phyloP scores from a whole-genome alignment of 2,113 vertebrate species.

The Leuciscus idus region DNA sequence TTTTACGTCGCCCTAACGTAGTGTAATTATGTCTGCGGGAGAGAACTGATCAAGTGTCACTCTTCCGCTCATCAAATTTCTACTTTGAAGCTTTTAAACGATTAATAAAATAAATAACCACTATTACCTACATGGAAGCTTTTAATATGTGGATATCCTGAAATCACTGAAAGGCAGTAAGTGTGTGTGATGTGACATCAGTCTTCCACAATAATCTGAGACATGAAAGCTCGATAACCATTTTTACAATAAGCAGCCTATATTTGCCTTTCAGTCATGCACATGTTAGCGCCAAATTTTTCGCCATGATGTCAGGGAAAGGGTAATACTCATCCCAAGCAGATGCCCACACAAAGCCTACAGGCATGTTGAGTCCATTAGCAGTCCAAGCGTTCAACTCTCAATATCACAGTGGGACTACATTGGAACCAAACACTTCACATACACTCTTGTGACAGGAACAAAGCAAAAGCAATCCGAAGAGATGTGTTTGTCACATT shows the following conservation, averaged over 20 bases:
- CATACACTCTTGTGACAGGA: slow-evolving; percentile 24
- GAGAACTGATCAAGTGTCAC: slow-evolving; percentile 1
- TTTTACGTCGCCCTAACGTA: not conserved
- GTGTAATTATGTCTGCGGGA: slow-evolving; percentile 1
- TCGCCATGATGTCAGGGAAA: not conserved
- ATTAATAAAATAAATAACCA: not conserved
- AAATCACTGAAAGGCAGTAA: not conserved
- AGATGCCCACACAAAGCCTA: slow-evolving; percentile 33
- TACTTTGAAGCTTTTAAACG: slow-evolving; percentile 11
- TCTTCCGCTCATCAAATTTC: not conserved
- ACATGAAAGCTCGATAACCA: not conserved
- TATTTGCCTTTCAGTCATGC: slow-evolving; percentile 14
- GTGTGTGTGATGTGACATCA: not conserved
- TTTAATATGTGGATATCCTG: not conserved
- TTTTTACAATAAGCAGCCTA: not conserved
- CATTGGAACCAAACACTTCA: slow-evolving; percentile 5
- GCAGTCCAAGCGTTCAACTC: slow-evolving; percentile 13
- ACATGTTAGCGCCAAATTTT: not conserved
- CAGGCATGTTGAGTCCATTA: slow-evolving; percentile 29
- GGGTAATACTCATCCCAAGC: slow-evolving; percentile 22
- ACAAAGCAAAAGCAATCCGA: not conserved
- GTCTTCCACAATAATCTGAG: not conserved
- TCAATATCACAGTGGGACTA: slow-evolving; percentile 3
- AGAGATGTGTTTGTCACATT: slow-evolving; percentile 3
- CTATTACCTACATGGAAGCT: not conserved